These are phyloP conservation scores for Microtus pennsylvanicus DNA, from an alignment of 2,113 vertebrate species.

Conservation along the genomic window DNA sequence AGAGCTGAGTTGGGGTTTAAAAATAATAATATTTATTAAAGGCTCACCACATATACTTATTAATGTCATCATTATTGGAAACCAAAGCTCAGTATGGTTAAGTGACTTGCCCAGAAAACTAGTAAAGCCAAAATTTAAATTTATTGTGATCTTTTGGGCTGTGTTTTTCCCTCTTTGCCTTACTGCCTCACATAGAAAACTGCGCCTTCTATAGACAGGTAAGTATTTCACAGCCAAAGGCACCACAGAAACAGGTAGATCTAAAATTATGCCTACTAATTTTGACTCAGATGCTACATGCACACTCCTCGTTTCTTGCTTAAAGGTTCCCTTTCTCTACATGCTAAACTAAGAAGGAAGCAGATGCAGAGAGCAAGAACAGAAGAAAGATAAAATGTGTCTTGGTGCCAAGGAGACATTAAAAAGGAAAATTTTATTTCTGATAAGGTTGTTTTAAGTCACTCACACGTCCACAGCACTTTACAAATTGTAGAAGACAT, in stretches of 20 bases:
- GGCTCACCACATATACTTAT: neutral
- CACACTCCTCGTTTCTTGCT: constrained; percentile 41
- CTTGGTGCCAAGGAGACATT: constrained; percentile 37
- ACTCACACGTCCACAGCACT: neutral
- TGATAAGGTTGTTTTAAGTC: constrained; percentile 34
- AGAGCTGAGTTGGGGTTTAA: neutral
- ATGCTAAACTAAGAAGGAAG: constrained; percentile 47
- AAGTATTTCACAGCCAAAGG: constrained; percentile 27
- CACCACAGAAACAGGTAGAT: constrained; percentile 17
- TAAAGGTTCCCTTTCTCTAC: constrained; percentile 56
- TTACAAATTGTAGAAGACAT: constrained; percentile 15
- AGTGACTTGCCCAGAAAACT: neutral
- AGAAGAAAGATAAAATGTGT: constrained; percentile 54
- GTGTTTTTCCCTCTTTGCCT: neutral
- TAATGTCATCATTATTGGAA: neutral
- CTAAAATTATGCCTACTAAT: constrained; percentile 55
- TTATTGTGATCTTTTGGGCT: constrained; percentile 20
- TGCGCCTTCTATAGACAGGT: neutral
- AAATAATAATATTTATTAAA: constrained; percentile 34
- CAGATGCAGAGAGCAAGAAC: constrained; percentile 52
- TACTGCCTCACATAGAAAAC: neutral
- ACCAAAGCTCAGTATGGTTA: neutral
- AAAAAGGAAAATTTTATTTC: constrained; percentile 42
- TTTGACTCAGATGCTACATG: constrained; percentile 54
- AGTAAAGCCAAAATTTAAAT: constrained; percentile 28